Conservation (phyloP, 2,113 vertebrate genomes). For the Grammomys dolichurus region DNA sequence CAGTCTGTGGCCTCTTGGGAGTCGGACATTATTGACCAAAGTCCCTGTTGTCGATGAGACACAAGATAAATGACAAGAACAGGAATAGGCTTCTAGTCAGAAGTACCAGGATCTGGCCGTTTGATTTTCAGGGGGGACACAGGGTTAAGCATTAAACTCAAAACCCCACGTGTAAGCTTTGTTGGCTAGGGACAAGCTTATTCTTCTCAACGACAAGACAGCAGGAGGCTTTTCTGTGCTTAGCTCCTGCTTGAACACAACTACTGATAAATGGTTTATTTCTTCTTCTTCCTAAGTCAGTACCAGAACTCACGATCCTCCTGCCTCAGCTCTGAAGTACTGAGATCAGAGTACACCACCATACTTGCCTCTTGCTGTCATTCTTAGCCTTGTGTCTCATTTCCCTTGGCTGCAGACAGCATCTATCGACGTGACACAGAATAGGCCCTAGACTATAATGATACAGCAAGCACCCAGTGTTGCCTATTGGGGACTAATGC, state of each 20-base stretch:
- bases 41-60: constrained; percentile 87
- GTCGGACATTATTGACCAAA: constrained; percentile 92
- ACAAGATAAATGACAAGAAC: constrained; percentile 41
- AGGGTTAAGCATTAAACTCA: neutral
- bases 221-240: neutral
- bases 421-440: neutral
- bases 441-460: neutral
- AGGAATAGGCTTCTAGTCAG: constrained; percentile 39
- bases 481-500: neutral
- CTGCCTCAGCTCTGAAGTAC: neutral
- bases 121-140: neutral
- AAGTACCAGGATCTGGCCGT: neutral
- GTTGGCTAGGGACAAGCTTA: neutral
- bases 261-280: neutral
- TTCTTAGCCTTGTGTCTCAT: neutral
- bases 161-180: neutral
- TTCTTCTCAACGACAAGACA: neutral
- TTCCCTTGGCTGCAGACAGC: neutral
- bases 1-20: constrained; percentile 87
- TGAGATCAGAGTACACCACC: neutral
- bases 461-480: neutral
- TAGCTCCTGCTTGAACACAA: neutral
- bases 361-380: neutral
- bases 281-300: neutral
- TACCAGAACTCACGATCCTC: neutral